Evolutionary conservation across 2,113 vertebrate species (phyloP).

Genomic region (Coturnix japonica): DNA sequence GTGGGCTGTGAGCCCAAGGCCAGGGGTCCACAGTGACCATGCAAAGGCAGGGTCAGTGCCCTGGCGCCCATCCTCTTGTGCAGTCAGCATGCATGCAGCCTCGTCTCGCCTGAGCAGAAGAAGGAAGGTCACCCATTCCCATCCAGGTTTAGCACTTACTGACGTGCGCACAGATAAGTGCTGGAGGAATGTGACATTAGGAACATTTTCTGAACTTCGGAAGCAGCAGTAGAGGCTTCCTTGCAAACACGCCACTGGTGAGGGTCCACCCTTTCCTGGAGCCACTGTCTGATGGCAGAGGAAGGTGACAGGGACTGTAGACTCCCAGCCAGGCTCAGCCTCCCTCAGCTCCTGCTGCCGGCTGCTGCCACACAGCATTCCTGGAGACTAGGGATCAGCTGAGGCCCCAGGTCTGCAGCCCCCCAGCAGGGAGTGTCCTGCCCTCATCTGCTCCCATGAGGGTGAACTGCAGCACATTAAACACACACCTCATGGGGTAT

Average conservation of each 20-base stretch:
- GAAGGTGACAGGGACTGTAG: not conserved
- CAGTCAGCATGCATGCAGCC: not conserved
- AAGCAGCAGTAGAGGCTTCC: not conserved
- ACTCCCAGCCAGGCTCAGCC: not conserved
- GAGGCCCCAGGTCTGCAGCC: not conserved
- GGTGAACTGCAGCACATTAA: accelerated
- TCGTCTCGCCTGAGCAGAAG: not conserved
- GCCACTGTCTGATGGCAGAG: not conserved
- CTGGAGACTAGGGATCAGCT: not conserved
- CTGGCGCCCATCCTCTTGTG: not conserved
- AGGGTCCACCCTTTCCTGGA: constrained; percentile 51
- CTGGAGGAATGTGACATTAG: constrained; percentile 33
- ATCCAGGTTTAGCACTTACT: not conserved
- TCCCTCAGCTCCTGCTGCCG: accelerated
- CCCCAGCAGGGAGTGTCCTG: not conserved
- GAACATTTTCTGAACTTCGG: not conserved
- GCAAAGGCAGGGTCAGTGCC: not conserved
- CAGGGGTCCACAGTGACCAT: not conserved
- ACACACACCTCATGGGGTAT: not conserved
- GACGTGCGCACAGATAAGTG: not conserved
- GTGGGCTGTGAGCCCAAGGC: not conserved
- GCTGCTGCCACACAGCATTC: not conserved
- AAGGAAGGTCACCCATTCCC: not conserved
- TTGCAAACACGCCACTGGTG: accelerated
- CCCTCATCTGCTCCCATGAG: not conserved